Evolutionary conservation across 1,140 invertebrate genomes (phyloP).

Genomic region (Oreohelix idahoensis): DNA sequence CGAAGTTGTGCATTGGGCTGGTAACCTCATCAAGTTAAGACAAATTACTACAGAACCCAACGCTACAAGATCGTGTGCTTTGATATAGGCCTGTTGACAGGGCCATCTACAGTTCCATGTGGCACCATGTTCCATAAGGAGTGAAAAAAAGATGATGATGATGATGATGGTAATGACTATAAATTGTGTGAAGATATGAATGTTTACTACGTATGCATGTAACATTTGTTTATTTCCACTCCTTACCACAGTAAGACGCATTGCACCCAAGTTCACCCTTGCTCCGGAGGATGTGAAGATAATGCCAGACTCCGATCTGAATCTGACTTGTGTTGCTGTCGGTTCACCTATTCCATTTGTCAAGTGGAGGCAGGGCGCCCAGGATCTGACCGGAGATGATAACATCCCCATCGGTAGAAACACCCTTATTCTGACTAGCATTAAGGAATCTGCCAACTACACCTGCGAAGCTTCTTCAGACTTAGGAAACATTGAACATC

Average conservation of each 20-base stretch:
- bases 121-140: too few relatives aligned
- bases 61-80: too few relatives aligned
- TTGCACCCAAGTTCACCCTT: conserved; percentile 94
- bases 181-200: too few relatives aligned
- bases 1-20: too few relatives aligned
- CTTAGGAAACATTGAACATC: conserved; percentile 90
- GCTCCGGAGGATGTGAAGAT: conserved; percentile 89
- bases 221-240: too few relatives aligned
- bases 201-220: too few relatives aligned
- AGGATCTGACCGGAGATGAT: conserved; percentile 84
- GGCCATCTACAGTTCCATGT: too few relatives aligned
- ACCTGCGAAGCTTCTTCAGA: conserved; percentile 95
- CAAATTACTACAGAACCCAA: too few relatives aligned
- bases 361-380: conserved; percentile 91
- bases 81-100: too few relatives aligned
- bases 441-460: conserved; percentile 94
- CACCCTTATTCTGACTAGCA: conserved; percentile 87
- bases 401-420: conserved; percentile 78
- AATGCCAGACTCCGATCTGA: conserved; percentile 89
- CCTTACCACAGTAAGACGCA: conserved; percentile 94
- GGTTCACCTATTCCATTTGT: conserved; percentile 98
- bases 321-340: conserved; percentile 95
- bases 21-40: too few relatives aligned
- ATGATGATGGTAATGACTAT: too few relatives aligned
- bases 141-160: too few relatives aligned